Base-by-base conservation (phyloP, 2,797 vertebrate species). In the Melanotaenia boesemani region DNA sequence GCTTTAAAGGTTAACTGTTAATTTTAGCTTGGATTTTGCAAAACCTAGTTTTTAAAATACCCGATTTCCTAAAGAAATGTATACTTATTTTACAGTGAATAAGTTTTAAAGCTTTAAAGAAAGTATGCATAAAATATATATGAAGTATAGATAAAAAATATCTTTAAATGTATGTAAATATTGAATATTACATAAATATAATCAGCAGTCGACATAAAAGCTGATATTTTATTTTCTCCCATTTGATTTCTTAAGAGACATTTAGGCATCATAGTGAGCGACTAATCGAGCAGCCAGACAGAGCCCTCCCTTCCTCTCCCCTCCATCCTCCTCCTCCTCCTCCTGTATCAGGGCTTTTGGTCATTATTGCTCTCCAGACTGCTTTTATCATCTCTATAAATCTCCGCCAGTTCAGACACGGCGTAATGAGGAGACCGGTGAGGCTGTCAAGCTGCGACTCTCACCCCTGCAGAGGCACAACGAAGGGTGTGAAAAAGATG, bases 321-420 rank as follows among this genome's bases (percentile, higher is more conserved):
- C 37, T 60, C 73, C 48, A 16, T 46, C 44, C 36, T 62, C 72
- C 44, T 46, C 44, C 36, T 64, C 72, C 44, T 79, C 63, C 77
- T 54, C 41, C 56, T 68, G 57, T 80, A 79, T 84, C 80, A 75
- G 80, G 80, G 85, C 76, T 78, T 12, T 54, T 83, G 87, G 87
- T 90, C 89, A 90, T 93, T 91, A 91, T 73, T 89, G 86, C 84
- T 88, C 91, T 91, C 86, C 88, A 90, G 86, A 89, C 88, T 81
- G 88, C 81, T 91, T 92, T 93, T 91, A 93, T 92, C 85, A 89
- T 90, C 84, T 88, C 90, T 77, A 91, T 93, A 93, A 92, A 94
- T 92, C 91, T 90, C 74, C 67, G 77, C 84, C 70, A 82, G 87
- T 87, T 86, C 88, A 89, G 87, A 85, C 82, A 37, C 69, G 2